Evolutionary conservation across 2,797 vertebrate species (phyloP), one percentile per base, ranked within the genome.

Genomic region (Spheniscus humboldti): DNA sequence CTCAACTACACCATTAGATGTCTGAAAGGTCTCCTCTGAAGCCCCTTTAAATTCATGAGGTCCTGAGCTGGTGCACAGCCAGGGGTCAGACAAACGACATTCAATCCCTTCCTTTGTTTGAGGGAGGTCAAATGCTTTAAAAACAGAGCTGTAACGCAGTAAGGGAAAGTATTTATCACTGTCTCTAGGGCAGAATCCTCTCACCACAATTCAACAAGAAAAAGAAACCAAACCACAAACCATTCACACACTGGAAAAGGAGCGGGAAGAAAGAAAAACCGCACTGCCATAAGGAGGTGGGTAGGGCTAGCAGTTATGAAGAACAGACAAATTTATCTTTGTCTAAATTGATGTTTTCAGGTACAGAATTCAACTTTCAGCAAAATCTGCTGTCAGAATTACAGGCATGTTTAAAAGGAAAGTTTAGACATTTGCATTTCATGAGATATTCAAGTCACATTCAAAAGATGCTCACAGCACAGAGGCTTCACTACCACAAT

Each of bases 381-480:
- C 91, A 91, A 95, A 88, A 94, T 76, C 71, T 91, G 95, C 86
- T 91, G 69, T 94, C 87, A 95, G 75, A 93, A 81, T 95, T 93
- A 96, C 94, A 96, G 94, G 79, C 94, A 94, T 96, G 48, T 95
- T 96, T 88, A 93, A 96, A 96, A 96, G 82, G 91, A 94, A 94
- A 94, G 75, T 82, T 86, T 18, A 95, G 87, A 96, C 89, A 97
- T 91, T 93, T 94, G 95, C 92, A 96, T 94, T 97, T 96, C 89
- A 92, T 96, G 87, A 95, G 91, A 96, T 84, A 96, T 28, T 94
- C 91, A 94, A 95, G 89, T 97, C 95, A 97, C 95, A 96, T 96
- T 97, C 96, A 94, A 84, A 91, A 96, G 88, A 96, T 84, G 88
- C 94, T 94, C 73, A 95, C 92, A 96, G 96, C 94, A 96, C 71